Conservation (phyloP, 2,888 invertebrate genomes). For the Nematopogon swammerdamellus region DNA sequence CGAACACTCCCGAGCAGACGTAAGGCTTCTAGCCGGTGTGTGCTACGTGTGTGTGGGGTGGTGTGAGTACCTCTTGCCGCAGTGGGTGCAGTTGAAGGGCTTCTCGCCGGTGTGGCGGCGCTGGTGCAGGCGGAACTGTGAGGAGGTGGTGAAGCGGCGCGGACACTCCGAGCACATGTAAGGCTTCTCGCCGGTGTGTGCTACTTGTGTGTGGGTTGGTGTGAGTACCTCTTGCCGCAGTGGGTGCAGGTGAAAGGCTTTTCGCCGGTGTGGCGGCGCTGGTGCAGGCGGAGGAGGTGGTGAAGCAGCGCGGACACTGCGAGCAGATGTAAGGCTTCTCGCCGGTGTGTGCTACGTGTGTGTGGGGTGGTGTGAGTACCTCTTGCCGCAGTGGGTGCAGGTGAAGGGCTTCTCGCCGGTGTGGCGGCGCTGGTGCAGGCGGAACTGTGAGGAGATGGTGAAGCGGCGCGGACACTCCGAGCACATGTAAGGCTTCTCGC, state of each 20-base stretch:
- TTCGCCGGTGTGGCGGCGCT: constrained; percentile 59
- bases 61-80: constrained; percentile 16
- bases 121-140: constrained; percentile 66
- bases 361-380: no score
- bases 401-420: constrained; percentile 58
- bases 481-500: no score
- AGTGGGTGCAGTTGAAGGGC: constrained; percentile 46
- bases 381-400: constrained; percentile 24
- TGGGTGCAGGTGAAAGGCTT: constrained; percentile 49
- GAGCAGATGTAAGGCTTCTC: no score
- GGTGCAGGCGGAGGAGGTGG: constrained; percentile 70
- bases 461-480: no score
- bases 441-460: constrained; percentile 71
- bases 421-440: constrained; percentile 62
- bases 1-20: constrained; percentile 62
- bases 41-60: no score
- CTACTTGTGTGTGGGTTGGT: no score
- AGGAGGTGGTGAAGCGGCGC: constrained; percentile 71
- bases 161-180: no score
- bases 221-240: constrained; percentile 17
- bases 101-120: constrained; percentile 59
- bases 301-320: no score
- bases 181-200: no score
- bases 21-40: no score
- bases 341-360: no score